These are phyloP conservation scores for Periophthalmodon schlosseri DNA, from an alignment of 2,113 vertebrate genomes.

Conservation along the genomic window DNA sequence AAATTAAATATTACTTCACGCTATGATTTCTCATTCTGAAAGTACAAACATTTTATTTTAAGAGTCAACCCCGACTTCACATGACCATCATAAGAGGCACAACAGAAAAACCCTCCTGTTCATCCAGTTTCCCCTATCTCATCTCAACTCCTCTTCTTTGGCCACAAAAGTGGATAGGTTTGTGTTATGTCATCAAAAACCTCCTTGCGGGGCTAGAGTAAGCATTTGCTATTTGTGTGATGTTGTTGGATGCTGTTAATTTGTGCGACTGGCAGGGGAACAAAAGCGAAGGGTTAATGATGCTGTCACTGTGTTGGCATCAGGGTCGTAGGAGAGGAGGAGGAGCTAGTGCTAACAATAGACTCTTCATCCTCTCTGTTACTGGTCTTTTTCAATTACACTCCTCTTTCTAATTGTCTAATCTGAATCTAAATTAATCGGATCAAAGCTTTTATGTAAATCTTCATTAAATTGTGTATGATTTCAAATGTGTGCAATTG, in stretches of 20 bases:
- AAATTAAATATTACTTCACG: too few relatives aligned
- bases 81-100: constrained; percentile 40
- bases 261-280: neutral
- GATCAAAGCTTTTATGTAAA: neutral
- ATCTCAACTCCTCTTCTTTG: constrained; percentile 12
- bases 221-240: neutral
- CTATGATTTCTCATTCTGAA: neutral
- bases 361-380: neutral
- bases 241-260: neutral
- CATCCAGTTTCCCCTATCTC: constrained; percentile 36
- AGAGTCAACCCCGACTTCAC: neutral
- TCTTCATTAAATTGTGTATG: neutral
- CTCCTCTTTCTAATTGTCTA: neutral
- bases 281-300: constrained; percentile 40
- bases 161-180: neutral
- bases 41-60: neutral
- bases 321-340: constrained; percentile 12
- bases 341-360: neutral
- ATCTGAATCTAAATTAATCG: neutral
- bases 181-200: neutral
- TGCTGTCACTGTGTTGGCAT: constrained; percentile 11
- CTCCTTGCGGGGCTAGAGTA: neutral
- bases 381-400: neutral
- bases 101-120: constrained; percentile 14
- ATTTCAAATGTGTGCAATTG: neutral